Evolutionary conservation across 2,113 vertebrate genomes (phyloP).

Genomic region (Orthonyx spaldingii): DNA sequence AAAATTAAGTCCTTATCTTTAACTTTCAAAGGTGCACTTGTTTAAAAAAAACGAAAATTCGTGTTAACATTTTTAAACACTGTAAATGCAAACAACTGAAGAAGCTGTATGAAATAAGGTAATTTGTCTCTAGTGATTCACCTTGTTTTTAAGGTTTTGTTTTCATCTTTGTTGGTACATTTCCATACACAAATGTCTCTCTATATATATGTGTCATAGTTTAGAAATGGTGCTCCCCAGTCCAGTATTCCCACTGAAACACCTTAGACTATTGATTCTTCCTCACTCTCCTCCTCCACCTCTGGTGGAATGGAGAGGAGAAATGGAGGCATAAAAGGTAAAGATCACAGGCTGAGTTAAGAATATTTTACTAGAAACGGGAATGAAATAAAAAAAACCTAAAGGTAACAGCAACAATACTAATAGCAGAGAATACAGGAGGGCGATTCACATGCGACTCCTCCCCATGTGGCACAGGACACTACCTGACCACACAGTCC

Average conservation of each 20-base stretch:
- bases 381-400: background rate
- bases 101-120: background rate
- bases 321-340: background rate
- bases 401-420: background rate
- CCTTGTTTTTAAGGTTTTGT: background rate
- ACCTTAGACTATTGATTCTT: too few relatives aligned
- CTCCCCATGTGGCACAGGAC: accelerated
- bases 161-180: background rate
- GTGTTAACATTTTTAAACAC: background rate
- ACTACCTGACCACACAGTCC: accelerated
- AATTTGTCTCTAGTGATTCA: background rate
- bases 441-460: accelerated
- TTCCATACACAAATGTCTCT: background rate
- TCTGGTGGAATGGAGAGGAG: background rate
- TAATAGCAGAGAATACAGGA: accelerated
- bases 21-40: slow-evolving; percentile 26
- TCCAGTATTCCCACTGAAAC: background rate
- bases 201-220: accelerated
- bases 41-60: background rate
- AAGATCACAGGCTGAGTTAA: background rate
- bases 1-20: slow-evolving; percentile 20
- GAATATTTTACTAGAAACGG: background rate
- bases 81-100: slow-evolving; percentile 20
- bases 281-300: background rate
- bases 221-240: background rate